Evolutionary conservation across 2,888 invertebrate species (phyloP).

Genomic region (Antitype chi): DNA sequence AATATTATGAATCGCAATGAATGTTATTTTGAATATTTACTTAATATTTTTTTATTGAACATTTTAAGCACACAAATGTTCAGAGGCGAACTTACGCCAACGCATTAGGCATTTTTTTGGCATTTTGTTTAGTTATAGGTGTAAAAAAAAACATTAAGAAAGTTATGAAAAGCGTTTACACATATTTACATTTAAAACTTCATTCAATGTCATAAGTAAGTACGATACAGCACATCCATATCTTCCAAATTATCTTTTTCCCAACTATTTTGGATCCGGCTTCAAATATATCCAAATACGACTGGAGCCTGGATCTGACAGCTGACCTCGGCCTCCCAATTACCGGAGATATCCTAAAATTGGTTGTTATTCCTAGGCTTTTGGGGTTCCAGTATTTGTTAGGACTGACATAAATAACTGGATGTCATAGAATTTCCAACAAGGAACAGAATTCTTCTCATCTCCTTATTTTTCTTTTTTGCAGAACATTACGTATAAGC

Average conservation of each 20-base stretch:
- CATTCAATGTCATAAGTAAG: neutral
- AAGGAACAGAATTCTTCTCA: neutral
- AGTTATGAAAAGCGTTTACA: neutral
- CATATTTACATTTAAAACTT: neutral
- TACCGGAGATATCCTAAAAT: conserved; percentile 37
- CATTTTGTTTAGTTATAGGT: neutral
- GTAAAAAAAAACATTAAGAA: neutral
- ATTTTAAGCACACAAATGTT: too few relatives aligned
- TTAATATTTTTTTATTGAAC: too few relatives aligned
- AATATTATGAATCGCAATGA: neutral
- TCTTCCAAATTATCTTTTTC: conserved; percentile 6
- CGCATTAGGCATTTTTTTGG: too few relatives aligned
- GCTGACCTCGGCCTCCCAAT: conserved; percentile 42
- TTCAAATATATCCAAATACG: conserved; percentile 36
- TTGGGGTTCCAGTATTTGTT: neutral
- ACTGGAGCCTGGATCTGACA: conserved; percentile 40
- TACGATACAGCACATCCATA: neutral
- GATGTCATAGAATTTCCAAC: neutral
- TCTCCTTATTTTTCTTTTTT: neutral
- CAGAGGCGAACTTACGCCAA: too few relatives aligned
- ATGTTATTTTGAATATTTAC: neutral
- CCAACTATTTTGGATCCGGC: conserved; percentile 13
- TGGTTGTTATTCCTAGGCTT: conserved; percentile 43
- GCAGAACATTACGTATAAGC: too few relatives aligned
- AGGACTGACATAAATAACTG: conserved; percentile 21